Conservation (phyloP, 2,113 vertebrate genomes). For the Arizona elegans region DNA sequence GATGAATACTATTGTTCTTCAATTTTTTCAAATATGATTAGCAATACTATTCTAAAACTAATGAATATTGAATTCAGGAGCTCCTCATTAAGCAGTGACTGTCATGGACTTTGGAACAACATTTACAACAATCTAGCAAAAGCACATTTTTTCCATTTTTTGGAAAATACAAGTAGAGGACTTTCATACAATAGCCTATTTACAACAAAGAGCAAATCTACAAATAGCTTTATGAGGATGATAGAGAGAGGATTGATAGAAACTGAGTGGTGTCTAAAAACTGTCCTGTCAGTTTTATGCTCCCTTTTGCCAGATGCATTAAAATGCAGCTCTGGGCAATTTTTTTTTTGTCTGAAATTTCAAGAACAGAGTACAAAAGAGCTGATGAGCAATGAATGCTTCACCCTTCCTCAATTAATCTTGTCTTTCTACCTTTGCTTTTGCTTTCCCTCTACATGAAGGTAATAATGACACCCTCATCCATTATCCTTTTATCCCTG, state of each 20-base stretch:
- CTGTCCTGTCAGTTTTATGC: slow-evolving; percentile 71
- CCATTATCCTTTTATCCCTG: slow-evolving; percentile 97
- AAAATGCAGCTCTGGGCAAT: slow-evolving; percentile 73
- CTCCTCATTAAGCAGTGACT: slow-evolving; percentile 44
- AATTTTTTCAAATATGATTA: slow-evolving; percentile 37
- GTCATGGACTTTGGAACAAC: slow-evolving; percentile 39
- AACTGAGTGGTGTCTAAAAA: slow-evolving; percentile 69
- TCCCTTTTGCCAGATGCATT: slow-evolving; percentile 67
- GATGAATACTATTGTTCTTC: slow-evolving; percentile 8
- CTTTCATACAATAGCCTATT: slow-evolving; percentile 36
- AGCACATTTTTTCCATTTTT: background rate
- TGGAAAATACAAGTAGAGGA: slow-evolving; percentile 15
- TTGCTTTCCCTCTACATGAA: slow-evolving; percentile 84
- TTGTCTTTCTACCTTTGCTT: slow-evolving; percentile 95
- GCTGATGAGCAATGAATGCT: slow-evolving; percentile 93
- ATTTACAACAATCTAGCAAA: slow-evolving; percentile 40
- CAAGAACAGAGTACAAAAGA: slow-evolving; percentile 78
- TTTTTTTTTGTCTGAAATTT: slow-evolving; percentile 70
- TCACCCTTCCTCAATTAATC: slow-evolving; percentile 96
- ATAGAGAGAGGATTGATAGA: slow-evolving; percentile 54
- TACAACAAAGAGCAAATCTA: slow-evolving; percentile 9
- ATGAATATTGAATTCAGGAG: slow-evolving; percentile 19
- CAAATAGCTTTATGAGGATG: slow-evolving; percentile 39
- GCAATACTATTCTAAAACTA: slow-evolving; percentile 21
- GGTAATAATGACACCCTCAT: slow-evolving; percentile 94